Evolutionary conservation across 2,888 invertebrate species (phyloP).

Genomic region (Scaptomyza reducta): DNA sequence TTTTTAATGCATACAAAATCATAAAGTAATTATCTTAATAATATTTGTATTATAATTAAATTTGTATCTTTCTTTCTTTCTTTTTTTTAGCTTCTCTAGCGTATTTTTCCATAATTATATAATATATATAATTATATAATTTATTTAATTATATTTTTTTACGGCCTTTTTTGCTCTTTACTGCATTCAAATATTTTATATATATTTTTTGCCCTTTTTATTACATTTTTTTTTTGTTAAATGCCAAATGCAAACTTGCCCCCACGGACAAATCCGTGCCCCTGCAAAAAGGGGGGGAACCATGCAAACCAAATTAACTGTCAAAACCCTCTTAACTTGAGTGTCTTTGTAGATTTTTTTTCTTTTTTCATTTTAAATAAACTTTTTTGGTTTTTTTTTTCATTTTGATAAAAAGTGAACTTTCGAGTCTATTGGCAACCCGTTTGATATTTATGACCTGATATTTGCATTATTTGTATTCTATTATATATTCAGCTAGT

Average conservation of each 20-base stretch:
- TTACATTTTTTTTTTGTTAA: slow-evolving; percentile 7
- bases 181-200: neutral
- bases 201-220: neutral
- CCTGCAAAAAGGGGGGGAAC: neutral
- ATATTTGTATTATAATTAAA: no score
- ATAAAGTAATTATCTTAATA: no score
- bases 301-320: slow-evolving; percentile 1
- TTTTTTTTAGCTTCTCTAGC: no score
- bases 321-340: slow-evolving; percentile 15
- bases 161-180: neutral
- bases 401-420: slow-evolving; percentile 65
- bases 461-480: slow-evolving; percentile 53
- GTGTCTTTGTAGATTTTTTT: slow-evolving; percentile 12
- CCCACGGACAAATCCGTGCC: no score
- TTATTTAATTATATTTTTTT: neutral
- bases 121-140: no score
- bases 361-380: slow-evolving; percentile 31
- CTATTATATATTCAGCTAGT: slow-evolving; percentile 68
- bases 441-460: slow-evolving; percentile 73
- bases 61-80: no score
- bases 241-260: slow-evolving; percentile 10
- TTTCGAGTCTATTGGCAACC: slow-evolving; percentile 71
- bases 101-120: no score
- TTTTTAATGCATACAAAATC: no score
- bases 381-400: slow-evolving; percentile 40